Base-by-base conservation (phyloP, 37 sponge, comb jelly and placozoan species). In the Crambe crambe region DNA sequence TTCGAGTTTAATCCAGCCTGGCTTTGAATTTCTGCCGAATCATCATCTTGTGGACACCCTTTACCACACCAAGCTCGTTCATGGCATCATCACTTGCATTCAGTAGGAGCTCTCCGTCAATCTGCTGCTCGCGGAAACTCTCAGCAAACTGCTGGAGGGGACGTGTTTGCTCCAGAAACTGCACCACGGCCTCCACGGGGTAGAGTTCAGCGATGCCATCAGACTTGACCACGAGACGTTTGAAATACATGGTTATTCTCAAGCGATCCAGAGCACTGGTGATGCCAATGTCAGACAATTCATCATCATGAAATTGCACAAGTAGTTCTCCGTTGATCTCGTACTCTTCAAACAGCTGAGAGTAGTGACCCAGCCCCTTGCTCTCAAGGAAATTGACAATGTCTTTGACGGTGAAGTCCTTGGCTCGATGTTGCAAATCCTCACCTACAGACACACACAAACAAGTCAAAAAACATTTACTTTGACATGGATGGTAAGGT, bases 41-140 rank as follows among this genome's bases (percentile, higher is more conserved):
- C 67, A 68, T 56, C 18, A 44, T 44, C 32, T 29, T 42, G 40
- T 84, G 84, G 5, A 76, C 76, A 42, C 76, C 76, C 25, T 66
- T 84, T 38, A 42, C 60, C 42, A 84, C 77, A n/a, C 84, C 79
- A 54, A 79, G 68, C 68, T 79, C 79, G 37, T 42, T 47, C 56
- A 79, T 51, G 37, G 68, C 79, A 10, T 66, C 79, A 34, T 79
- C 68, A 54, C 57, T 79, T 18, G 79, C 79, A 67, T 56, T 79
- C 57, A 80, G 41, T 18, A 85, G 77, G 54, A 90, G 37, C 75
- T 90, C 86, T 5, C 86, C 86, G 47, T 85, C 90, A 70, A 90
- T 79, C 1, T 64, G 26, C 3, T 85, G 38, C 82, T 85, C 73
- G 23, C 20, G 20, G 32, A 79, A 89, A 1, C 32, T 70, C 44